Base-by-base conservation (phyloP, 2,113 vertebrate species). In the Chlorodrepanis virens region DNA sequence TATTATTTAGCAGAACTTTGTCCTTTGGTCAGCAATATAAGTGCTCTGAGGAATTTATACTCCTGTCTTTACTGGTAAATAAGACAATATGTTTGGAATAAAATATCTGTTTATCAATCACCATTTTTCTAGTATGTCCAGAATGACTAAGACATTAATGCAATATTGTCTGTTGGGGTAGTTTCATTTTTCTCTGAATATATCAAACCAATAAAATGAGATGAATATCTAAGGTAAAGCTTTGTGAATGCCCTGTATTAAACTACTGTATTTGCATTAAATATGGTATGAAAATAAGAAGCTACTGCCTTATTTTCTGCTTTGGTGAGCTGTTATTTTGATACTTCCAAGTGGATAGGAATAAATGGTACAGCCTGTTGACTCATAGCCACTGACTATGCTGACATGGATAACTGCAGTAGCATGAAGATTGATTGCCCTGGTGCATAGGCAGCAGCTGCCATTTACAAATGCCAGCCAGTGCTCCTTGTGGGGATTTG, bases 351-450 rank as follows among this genome's bases (percentile, higher is more conserved):
- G 53, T 63, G 45, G 53, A 27, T 12, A 76, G 53, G 65, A 91
- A 78, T 92, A 96, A 93, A 92, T 64, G 68, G 40, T 56, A 68
- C 52, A 88, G 70, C 29, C 76, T 92, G 80, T 31, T 84, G 79
- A 83, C 69, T 93, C 83, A 33, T 44, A 71, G 92, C 42, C 44
- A 50, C 69, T 93, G 83, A 71, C 71, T 87, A 65, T 90, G 86
- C 72, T 90, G 83, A 35, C 33, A 59, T 56, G 92, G 83, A 61
- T 87, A 90, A 49, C 72, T 76, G 83, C 65, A 78, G 86, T 1
- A 94, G 80, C 88, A 72, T 21, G 72, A 97, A 94, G 96, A 96
- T 95, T 95, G 88, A 97, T 96, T 94, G 87, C 57, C 1, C 53
- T 87, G 54, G 69, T 20, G 40, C n/a, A 6, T 14, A 90, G 76